Evolutionary conservation across 1,140 invertebrate genomes (phyloP).

Genomic region (Heliothis subflexa): DNA sequence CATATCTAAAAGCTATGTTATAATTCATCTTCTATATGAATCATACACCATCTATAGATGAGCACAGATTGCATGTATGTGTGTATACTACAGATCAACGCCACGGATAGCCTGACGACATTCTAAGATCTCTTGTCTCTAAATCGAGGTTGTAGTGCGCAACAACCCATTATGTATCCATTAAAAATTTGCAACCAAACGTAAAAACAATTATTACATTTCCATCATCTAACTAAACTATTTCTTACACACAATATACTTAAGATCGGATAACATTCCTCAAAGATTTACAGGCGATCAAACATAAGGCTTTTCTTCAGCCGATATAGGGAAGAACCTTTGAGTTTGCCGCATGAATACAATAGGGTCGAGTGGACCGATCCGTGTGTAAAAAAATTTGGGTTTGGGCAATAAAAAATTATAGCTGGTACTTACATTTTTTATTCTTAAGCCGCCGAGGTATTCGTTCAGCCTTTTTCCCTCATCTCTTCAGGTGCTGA

Average conservation of each 20-base stretch:
- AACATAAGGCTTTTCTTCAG: background rate
- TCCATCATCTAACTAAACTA: conserved; percentile 2
- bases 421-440: conserved; percentile 74
- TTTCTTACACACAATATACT: conserved; percentile 6
- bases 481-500: conserved; percentile 71
- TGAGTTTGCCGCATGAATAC: background rate
- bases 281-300: background rate
- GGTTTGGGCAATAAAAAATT: conserved; percentile 29
- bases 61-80: too few species aligned
- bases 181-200: conserved; percentile 23
- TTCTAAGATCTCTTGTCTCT: background rate
- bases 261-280: background rate
- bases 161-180: conserved; percentile 24
- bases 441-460: conserved; percentile 61
- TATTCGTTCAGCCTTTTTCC: conserved; percentile 80
- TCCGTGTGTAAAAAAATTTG: conserved; percentile 17
- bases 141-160: conserved; percentile 24
- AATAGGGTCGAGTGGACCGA: background rate
- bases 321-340: conserved; percentile 20
- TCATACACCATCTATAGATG: too few species aligned
- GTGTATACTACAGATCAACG: too few species aligned
- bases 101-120: too few species aligned
- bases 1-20: too few species aligned
- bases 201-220: conserved; percentile 15
- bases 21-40: too few species aligned